phyloP scores from a whole-genome alignment of 1,140 invertebrate species.

The Chrysomallon squamiferum region DNA sequence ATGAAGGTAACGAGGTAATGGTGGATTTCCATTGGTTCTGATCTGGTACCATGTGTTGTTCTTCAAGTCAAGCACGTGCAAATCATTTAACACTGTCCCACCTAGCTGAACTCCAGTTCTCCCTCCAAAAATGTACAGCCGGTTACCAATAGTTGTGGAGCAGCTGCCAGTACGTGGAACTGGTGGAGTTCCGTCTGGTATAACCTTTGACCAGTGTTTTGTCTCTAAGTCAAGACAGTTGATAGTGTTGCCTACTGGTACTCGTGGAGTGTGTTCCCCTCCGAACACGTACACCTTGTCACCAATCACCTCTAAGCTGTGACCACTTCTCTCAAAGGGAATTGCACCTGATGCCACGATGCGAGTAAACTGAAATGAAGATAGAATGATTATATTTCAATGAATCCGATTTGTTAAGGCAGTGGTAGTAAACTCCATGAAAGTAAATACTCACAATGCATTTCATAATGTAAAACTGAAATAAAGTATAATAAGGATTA shows the following conservation, averaged over 20 bases:
- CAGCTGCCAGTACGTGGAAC: conserved; percentile 14
- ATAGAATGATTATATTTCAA: too few species aligned
- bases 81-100: conserved; percentile 14
- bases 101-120: conserved; percentile 11
- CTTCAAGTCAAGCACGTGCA: conserved; percentile 28
- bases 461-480: too few species aligned
- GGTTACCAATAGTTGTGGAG: conserved; percentile 15
- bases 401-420: too few species aligned
- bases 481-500: too few species aligned
- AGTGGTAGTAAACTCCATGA: too few species aligned
- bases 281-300: conserved; percentile 34
- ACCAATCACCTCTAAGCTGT: conserved; percentile 24
- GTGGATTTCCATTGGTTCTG: conserved; percentile 9
- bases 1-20: conserved; percentile 33
- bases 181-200: conserved; percentile 3
- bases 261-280: conserved; percentile 33
- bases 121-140: conserved; percentile 41
- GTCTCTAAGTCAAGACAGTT: conserved; percentile 21
- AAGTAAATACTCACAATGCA: too few species aligned
- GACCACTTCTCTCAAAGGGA: conserved; percentile 33
- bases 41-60: conserved; percentile 22
- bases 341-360: conserved; percentile 5
- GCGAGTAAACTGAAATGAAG: too few species aligned
- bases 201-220: conserved; percentile 20
- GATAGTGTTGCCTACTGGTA: conserved; percentile 34